These are phyloP conservation scores for Melolontha melolontha DNA, from an alignment of 2,888 invertebrate genomes.

Conservation along the genomic window DNA sequence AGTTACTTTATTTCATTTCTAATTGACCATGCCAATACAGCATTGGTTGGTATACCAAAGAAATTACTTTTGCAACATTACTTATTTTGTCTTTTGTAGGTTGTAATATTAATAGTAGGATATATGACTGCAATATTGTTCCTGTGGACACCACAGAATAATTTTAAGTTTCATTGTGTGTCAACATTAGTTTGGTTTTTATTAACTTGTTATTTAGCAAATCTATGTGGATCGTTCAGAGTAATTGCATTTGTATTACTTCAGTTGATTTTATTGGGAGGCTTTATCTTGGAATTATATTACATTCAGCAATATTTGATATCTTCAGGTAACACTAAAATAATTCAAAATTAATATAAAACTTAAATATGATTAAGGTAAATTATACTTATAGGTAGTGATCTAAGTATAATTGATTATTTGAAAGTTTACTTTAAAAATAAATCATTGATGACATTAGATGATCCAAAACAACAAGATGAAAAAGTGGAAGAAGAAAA, in stretches of 20 bases:
- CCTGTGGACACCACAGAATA: constrained; percentile 81
- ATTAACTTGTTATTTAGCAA: constrained; percentile 80
- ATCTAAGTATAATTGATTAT: constrained; percentile 33
- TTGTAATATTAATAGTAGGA: constrained; percentile 73
- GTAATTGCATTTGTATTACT: constrained; percentile 79
- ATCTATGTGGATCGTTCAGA: constrained; percentile 80
- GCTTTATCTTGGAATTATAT: constrained; percentile 74
- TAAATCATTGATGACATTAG: constrained; percentile 22
- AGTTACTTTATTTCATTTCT: constrained; percentile 58
- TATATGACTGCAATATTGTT: constrained; percentile 79
- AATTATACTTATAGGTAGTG: constrained; percentile 30
- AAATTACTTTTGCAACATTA: not conserved
- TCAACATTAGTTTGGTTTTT: constrained; percentile 83
- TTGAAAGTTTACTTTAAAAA: constrained; percentile 34
- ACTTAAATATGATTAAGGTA: too few relatives aligned
- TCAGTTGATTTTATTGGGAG: constrained; percentile 75
- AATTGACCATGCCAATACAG: constrained; percentile 59
- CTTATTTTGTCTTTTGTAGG: constrained; percentile 64
- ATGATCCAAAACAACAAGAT: constrained; percentile 1
- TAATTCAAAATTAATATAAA: not conserved
- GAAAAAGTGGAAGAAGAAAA: constrained; percentile 2
- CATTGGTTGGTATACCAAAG: constrained; percentile 57
- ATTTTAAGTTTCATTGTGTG: constrained; percentile 74
- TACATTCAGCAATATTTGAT: constrained; percentile 69
- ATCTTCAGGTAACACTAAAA: constrained; percentile 61